These are phyloP conservation scores for Saturnia pavonia DNA, from an alignment of 2,888 invertebrate species.

Conservation along the genomic window DNA sequence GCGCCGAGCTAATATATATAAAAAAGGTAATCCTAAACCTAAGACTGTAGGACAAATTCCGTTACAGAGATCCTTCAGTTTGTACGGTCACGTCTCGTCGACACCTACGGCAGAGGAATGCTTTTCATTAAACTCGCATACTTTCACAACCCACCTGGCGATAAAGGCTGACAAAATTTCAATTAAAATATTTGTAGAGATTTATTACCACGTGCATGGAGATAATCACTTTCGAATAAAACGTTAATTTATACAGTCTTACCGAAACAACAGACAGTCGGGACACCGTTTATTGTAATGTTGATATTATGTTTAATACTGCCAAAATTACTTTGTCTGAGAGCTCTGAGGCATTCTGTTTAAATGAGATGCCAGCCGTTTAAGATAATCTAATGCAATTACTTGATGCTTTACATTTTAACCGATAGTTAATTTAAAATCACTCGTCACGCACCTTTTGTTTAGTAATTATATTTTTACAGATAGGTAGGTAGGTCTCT, in stretches of 20 bases:
- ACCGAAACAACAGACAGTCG: neutral
- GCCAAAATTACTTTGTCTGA: neutral
- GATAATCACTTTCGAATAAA: neutral
- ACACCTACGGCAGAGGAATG: slow-evolving; percentile 46
- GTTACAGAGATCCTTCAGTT: neutral
- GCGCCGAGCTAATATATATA: too few relatives aligned
- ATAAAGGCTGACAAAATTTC: slow-evolving; percentile 60
- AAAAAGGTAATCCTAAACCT: neutral
- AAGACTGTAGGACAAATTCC: neutral
- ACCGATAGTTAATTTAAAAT: neutral
- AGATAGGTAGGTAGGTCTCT: neutral
- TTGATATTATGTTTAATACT: neutral
- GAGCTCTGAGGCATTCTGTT: neutral
- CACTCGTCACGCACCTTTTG: neutral
- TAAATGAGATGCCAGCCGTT: neutral
- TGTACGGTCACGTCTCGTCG: slow-evolving; percentile 13
- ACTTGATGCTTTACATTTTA: neutral
- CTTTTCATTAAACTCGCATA: slow-evolving; percentile 65
- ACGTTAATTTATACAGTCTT: neutral
- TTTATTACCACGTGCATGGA: slow-evolving; percentile 41
- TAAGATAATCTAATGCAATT: neutral
- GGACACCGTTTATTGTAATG: neutral
- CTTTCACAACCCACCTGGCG: slow-evolving; percentile 49
- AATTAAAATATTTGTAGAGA: slow-evolving; percentile 69
- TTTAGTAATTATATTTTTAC: neutral